phyloP scores from a whole-genome alignment of 2,113 vertebrate species.

The Phoenicopterus ruber region DNA sequence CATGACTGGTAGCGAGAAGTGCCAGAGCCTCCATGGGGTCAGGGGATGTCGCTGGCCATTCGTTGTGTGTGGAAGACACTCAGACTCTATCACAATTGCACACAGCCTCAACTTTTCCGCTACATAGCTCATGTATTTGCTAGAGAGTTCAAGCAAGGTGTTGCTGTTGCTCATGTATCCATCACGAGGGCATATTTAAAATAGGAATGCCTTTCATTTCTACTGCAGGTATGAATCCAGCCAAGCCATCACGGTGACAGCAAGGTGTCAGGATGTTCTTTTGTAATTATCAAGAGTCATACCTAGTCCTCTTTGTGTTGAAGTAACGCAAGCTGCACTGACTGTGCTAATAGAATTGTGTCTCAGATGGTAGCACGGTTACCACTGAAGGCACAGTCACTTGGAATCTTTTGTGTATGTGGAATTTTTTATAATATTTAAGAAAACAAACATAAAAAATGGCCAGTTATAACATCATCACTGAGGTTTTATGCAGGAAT shows the following conservation, averaged over 20 bases:
- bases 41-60: not conserved
- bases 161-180: not conserved
- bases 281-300: not conserved
- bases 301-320: not conserved
- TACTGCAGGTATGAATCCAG: not conserved
- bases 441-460: not conserved
- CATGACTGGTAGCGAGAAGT: fast-evolving
- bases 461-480: not conserved
- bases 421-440: not conserved
- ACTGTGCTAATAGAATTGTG: not conserved
- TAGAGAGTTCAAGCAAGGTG: not conserved
- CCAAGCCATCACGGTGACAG: not conserved
- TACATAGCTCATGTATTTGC: not conserved
- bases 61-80: not conserved
- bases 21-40: not conserved
- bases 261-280: not conserved
- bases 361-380: not conserved
- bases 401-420: not conserved
- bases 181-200: not conserved
- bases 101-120: not conserved
- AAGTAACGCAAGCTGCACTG: not conserved
- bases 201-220: not conserved
- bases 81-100: not conserved
- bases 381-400: not conserved
- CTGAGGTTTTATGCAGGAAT: not conserved